A percentile compares a stretch with the other conserved stretches of the same genome.
Evolutionary conservation across 2,888 invertebrate genomes (phyloP).

Genomic region (Dolichomitus sp.): DNA sequence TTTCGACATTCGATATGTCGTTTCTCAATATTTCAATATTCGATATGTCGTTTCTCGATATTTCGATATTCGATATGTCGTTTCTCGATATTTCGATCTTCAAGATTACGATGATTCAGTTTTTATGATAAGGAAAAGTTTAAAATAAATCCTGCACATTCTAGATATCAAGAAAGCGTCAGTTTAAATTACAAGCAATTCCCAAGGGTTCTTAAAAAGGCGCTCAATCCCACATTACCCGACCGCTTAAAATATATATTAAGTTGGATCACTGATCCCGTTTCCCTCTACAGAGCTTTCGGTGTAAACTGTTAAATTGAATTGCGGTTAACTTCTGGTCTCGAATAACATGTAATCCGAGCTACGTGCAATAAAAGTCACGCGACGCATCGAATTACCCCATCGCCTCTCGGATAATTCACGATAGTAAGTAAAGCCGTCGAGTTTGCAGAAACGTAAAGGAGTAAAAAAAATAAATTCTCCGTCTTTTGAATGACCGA

Average conservation of each 20-base stretch:
- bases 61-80: background rate
- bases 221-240: background rate
- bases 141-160: background rate
- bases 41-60: background rate
- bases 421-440: background rate
- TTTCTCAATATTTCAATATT: too few species aligned
- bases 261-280: background rate
- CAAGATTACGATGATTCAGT: background rate
- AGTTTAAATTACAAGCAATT: background rate
- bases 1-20: background rate
- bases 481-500: background rate
- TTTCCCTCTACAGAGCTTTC: background rate
- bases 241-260: background rate
- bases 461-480: background rate
- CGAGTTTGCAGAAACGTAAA: background rate
- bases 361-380: background rate
- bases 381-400: background rate
- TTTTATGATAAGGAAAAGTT: background rate
- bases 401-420: background rate
- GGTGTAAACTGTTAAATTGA: background rate
- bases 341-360: slow-evolving; percentile 15
- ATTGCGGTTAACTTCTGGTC: slow-evolving; percentile 8
- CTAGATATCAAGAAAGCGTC: background rate
- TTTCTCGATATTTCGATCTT: background rate
- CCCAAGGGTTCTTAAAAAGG: background rate